phyloP scores from a whole-genome alignment of 2,888 invertebrate genomes.

The Automeris io region DNA sequence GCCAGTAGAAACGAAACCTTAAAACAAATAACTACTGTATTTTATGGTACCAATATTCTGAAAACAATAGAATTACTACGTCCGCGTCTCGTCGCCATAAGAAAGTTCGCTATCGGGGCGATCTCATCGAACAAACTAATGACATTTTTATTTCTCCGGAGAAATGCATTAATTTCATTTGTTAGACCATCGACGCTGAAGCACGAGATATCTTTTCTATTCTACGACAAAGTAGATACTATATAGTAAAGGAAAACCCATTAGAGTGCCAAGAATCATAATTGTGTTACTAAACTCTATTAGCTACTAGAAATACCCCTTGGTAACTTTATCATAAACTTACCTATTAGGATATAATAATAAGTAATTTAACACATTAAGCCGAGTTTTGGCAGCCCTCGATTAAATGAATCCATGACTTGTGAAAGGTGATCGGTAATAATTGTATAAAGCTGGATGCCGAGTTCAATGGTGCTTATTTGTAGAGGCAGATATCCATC shows the following conservation, averaged over 20 bases:
- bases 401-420: no score
- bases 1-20: no score
- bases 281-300: constrained; percentile 20
- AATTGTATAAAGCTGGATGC: no score
- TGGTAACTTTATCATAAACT: background rate
- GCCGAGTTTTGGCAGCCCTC: no score
- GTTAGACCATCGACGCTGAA: constrained; percentile 63
- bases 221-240: constrained; percentile 51
- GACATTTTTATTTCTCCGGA: constrained; percentile 71
- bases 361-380: no score
- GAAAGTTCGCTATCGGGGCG: constrained; percentile 36
- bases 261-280: constrained; percentile 35
- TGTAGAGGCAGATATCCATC: no score
- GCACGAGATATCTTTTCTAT: constrained; percentile 45
- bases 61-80: constrained; percentile 43
- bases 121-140: constrained; percentile 69
- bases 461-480: no score
- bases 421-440: no score
- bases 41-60: background rate
- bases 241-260: constrained; percentile 52
- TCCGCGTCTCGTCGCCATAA: constrained; percentile 41
- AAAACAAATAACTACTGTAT: background rate
- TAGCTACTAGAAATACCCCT: background rate
- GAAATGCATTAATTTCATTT: constrained; percentile 75
- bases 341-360: no score